These are phyloP conservation scores for Conomelus anceps DNA, from an alignment of 2,888 invertebrate species.

Conservation along the genomic window DNA sequence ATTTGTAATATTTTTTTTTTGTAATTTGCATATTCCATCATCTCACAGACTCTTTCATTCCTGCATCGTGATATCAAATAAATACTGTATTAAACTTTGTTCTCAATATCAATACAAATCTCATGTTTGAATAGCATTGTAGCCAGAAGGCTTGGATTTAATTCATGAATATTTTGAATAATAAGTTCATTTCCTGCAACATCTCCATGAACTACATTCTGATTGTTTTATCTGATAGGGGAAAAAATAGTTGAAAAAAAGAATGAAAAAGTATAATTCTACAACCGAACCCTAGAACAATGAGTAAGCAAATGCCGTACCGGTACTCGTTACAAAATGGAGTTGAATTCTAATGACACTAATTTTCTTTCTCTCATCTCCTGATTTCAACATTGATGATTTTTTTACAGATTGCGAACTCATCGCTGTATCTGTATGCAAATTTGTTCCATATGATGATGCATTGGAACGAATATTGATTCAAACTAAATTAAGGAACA, in stretches of 20 bases:
- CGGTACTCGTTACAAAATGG: not conserved
- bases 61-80: too few species aligned
- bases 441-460: not conserved
- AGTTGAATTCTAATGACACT: not conserved
- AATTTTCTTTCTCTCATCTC: not conserved
- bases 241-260: not conserved
- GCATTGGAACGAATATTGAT: not conserved
- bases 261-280: not conserved
- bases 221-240: too few species aligned
- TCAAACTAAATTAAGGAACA: not conserved
- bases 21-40: too few species aligned
- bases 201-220: too few species aligned
- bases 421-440: not conserved
- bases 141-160: too few species aligned
- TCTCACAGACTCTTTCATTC: too few species aligned
- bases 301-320: not conserved
- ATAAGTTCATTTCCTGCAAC: too few species aligned
- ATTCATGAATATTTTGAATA: too few species aligned
- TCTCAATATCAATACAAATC: too few species aligned
- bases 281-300: not conserved
- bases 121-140: too few species aligned
- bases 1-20: too few species aligned
- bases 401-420: not conserved
- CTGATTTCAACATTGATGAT: not conserved
- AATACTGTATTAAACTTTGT: too few species aligned